Base-by-base conservation (phyloP, 1,140 invertebrate genomes). In the Linepithema humile region DNA sequence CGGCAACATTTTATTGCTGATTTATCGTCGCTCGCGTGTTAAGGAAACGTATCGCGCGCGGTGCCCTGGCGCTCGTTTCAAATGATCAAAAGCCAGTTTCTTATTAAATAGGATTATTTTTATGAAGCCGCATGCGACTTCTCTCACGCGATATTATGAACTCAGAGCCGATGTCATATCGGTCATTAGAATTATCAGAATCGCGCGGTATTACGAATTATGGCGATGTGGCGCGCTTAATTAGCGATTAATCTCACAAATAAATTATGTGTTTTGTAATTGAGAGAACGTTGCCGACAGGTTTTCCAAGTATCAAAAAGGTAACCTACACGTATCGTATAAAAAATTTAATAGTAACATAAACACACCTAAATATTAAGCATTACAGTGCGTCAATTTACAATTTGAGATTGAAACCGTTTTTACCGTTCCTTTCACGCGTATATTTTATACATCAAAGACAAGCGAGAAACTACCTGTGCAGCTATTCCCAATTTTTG, bases 1-100 rank as follows among this genome's bases (percentile, higher is more conserved):
- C 77, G 20, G 86, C 50, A 88, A 83, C 87, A 78, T 85, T 88
- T 88, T 88, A 88, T 85, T 55, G 77, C 86, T 88, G 86, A 88
- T 88, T 88, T 88, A 88, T 65, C 53, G 70, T 55, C 32, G 70
- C 55, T 88, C 73, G 83, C 86, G 87, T 88, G 86, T 80, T 80
- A 85, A 88, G 29, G 72, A 78, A 88, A 85, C 83, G 86, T 85
- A 85, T 85, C 86, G 86, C 77, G 73, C 82, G 64, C 74, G 82
- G 73, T 87, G 69, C 60, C 12, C 29, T 57, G 50, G 35, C 78
- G 69, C 75, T 85, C 45, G 75, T 88, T 88, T 77, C 45, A 67
- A 78, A 80, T 70, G 85, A 84, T 84, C 85, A 55, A 75, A 64
- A 40, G 74, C 38, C 73, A 69, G 82, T 73, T 88, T 32, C 74